Percentiles rank a stretch among this genome's conserved stretches.
Evolutionary conservation across 1,140 invertebrate species (phyloP).

Genomic region (Galendromus occidentalis): DNA sequence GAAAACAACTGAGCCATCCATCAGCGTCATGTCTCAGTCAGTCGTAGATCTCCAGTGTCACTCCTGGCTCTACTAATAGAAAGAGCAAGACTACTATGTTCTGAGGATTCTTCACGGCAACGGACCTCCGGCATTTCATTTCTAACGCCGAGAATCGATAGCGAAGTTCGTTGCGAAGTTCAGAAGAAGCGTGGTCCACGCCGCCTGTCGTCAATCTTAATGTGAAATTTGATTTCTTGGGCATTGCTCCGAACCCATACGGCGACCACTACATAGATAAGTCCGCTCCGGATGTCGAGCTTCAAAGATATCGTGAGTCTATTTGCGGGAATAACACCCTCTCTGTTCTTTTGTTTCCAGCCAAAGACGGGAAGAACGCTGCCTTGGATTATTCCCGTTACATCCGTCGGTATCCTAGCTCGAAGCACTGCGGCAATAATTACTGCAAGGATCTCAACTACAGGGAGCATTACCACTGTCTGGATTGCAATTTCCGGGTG

Average conservation of each 20-base stretch:
- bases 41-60: not conserved
- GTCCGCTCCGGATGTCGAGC: too few relatives aligned
- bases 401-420: constrained; percentile 36
- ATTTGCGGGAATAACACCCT: too few relatives aligned
- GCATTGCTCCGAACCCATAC: too few relatives aligned
- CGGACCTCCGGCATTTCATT: too few relatives aligned
- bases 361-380: constrained; percentile 1
- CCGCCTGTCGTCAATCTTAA: too few relatives aligned
- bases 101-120: too few relatives aligned
- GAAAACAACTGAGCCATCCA: not conserved
- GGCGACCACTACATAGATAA: too few relatives aligned
- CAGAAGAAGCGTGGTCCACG: too few relatives aligned
- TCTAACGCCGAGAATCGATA: too few relatives aligned
- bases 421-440: constrained; percentile 50
- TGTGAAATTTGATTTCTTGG: too few relatives aligned
- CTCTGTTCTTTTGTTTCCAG: not conserved
- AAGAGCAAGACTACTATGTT: not conserved
- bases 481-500: constrained; percentile 56
- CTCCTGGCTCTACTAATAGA: not conserved
- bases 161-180: too few relatives aligned
- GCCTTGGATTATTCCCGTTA: constrained; percentile 2
- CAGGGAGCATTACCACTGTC: constrained; percentile 87
- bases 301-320: too few relatives aligned
- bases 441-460: constrained; percentile 62
- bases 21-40: not conserved